Base-by-base conservation (phyloP, 2,797 vertebrate genomes). In the Chiloscyllium punctatum region DNA sequence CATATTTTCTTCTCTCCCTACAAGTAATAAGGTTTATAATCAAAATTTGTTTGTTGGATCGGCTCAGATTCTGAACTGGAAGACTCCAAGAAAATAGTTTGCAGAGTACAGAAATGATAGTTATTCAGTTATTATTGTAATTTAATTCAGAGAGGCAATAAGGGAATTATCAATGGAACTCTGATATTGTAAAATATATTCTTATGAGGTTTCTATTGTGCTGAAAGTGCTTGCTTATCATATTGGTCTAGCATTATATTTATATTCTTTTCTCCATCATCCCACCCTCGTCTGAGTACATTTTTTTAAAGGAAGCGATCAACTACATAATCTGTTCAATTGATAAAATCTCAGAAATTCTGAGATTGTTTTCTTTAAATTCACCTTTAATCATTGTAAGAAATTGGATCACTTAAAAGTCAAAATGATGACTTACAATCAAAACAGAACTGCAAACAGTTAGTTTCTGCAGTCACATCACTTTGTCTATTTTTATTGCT, bases 61-160 rank as follows among this genome's bases (percentile, higher is more conserved):
- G 74, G 42, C 48, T 94, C 21, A 94, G 94, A 51, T 94, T 74
- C 15, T 94, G 71, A 74, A 7, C 53, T 51, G 48, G 42, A 94
- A 68, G 71, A 30, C 42, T 74, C 74, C 66, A 74, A 7, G 11
- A 88, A 51, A 53, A 88, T 37, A 37, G 5, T 92, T 68, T 68
- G 90, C 62, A 42, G 37, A 92, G 68, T 68, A 8, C n/a, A 92
- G n/a, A 33, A 92, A 33, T 37, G 33, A 25, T 69, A 37, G 62
- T 62, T 25, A 92, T 92, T 92, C 90, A 37, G 37, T 92, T 21
- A 69, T 92, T 92, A 23, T 7, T 68, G 68, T 92, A 8, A 92
- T 92, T 68, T 92, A 21, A 92, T 92, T 68, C 90, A 42, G 53
- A 90, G 62, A 37, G 62, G 90, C 62, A 33, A 68, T 92, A 92